A percentile compares a stretch with the other conserved stretches of the same genome.
These are phyloP conservation scores for Drosophila seguyi DNA, from an alignment of 1,140 invertebrate genomes.

Conservation along the genomic window DNA sequence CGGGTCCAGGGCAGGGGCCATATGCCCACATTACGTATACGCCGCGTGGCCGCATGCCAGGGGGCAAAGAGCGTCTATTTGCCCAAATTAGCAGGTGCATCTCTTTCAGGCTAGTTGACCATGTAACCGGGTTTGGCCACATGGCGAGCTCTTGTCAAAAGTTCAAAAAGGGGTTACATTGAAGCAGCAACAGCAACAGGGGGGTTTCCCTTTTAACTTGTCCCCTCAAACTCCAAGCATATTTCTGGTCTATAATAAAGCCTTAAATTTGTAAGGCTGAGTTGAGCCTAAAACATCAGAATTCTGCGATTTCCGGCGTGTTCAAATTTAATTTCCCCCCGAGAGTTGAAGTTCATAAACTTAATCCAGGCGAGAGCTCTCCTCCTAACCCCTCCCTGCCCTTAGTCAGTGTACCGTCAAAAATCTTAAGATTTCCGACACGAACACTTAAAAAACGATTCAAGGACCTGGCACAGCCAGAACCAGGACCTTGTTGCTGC, in stretches of 20 bases:
- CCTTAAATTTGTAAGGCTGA: background rate
- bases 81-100: constrained; percentile 46
- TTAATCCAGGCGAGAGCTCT: constrained; percentile 20
- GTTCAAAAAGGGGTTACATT: no score
- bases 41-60: constrained; percentile 35
- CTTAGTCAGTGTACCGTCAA: constrained; percentile 5
- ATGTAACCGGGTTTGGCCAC: constrained; percentile 3
- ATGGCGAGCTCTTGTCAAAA: background rate
- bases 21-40: constrained; percentile 61
- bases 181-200: background rate
- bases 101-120: constrained; percentile 3
- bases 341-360: constrained; percentile 28
- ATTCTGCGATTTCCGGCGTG: constrained; percentile 3
- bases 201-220: background rate
- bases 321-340: constrained; percentile 29
- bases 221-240: background rate
- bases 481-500: constrained; percentile 5
- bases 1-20: background rate
- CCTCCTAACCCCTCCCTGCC: background rate
- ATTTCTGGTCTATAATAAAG: background rate
- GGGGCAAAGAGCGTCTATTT: constrained; percentile 20
- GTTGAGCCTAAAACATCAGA: background rate
- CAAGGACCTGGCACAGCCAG: constrained; percentile 12
- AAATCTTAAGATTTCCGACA: constrained; percentile 48
- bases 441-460: constrained; percentile 51